phyloP scores from a whole-genome alignment of 2,888 invertebrate genomes.

The Eustalomyia histrio region DNA sequence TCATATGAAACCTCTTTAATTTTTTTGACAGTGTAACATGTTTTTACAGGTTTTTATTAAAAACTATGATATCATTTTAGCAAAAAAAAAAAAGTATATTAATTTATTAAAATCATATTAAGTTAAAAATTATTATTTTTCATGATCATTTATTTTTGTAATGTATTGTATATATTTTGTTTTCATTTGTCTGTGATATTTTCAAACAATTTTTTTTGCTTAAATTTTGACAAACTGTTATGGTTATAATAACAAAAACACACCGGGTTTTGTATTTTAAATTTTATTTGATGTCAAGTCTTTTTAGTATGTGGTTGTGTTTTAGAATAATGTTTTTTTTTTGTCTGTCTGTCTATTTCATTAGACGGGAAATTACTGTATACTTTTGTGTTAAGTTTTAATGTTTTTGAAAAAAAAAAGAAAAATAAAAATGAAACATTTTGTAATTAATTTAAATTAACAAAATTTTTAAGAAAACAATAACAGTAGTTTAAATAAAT shows the following conservation, averaged over 20 bases:
- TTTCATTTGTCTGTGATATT: constrained; percentile 14
- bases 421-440: neutral
- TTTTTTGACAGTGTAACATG: constrained; percentile 4
- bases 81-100: neutral
- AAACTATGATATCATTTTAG: constrained; percentile 39
- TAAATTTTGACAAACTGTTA: constrained; percentile 35
- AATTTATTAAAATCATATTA: constrained; percentile 13
- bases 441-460: constrained; percentile 32
- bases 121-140: neutral
- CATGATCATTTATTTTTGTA: constrained; percentile 7
- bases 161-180: constrained; percentile 34
- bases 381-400: constrained; percentile 4
- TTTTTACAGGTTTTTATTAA: constrained; percentile 42
- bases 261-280: constrained; percentile 19
- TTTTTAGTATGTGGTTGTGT: constrained; percentile 7
- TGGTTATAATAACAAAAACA: constrained; percentile 48
- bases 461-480: constrained; percentile 22
- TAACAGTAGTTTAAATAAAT: constrained; percentile 30
- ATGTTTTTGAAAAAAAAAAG: constrained; percentile 3
- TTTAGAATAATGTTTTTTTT: constrained; percentile 11
- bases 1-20: constrained; percentile 55
- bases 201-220: constrained; percentile 20
- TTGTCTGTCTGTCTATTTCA: neutral
- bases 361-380: constrained; percentile 54
- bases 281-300: constrained; percentile 45